Evolutionary conservation across 2,888 invertebrate species (phyloP), one percentile per base, ranked within the genome.

Genomic region (Allacma fusca): DNA sequence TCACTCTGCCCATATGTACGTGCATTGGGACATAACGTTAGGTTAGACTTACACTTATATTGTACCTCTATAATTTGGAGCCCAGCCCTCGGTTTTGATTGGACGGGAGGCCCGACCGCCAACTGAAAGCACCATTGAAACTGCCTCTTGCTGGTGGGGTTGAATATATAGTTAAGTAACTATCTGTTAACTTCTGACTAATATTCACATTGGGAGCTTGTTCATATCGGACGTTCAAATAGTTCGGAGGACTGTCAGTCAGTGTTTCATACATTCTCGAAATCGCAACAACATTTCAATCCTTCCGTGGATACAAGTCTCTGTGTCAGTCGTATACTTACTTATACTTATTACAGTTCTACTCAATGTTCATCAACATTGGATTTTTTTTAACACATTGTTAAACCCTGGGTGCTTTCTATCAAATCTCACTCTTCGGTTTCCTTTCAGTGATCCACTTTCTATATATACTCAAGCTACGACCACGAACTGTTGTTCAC

Each of bases 191-290:
- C 24, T 23, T 62, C 62, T 62, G 9, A 12, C 62, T 2, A 24
- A 26, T 24, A 23, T 62, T 62, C n/a, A 5, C 62, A 24, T n/a
- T n/a, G n/a, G n/a, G n/a, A n/a, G n/a, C 5, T 16, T 24, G 62
- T 62, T 62, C 62, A 62, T 62, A 12, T 62, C 23, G 62, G 62
- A 62, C 62, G 24, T 62, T 62, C 62, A 26, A n/a, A 21, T 24
- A 62, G 62, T 7, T 62, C 62, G 62, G 24, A 62, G 62, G 24
- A 62, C 62, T 26, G 62, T 62, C 62, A 62, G 9, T 62, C 62
- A 62, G 62, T 62, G 62, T 62, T 24, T 62, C 9, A 24, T 62
- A 24, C 62, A 23, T 50, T 50, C 50, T 50, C n/a, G 50, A 50
- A 50, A 50, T 50, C 50, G 50, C 50, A 50, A 50, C 50, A 50